Base-by-base conservation (phyloP, 37 sponge, comb jelly and placozoan genomes). In the Cliona cf. orientalis region DNA sequence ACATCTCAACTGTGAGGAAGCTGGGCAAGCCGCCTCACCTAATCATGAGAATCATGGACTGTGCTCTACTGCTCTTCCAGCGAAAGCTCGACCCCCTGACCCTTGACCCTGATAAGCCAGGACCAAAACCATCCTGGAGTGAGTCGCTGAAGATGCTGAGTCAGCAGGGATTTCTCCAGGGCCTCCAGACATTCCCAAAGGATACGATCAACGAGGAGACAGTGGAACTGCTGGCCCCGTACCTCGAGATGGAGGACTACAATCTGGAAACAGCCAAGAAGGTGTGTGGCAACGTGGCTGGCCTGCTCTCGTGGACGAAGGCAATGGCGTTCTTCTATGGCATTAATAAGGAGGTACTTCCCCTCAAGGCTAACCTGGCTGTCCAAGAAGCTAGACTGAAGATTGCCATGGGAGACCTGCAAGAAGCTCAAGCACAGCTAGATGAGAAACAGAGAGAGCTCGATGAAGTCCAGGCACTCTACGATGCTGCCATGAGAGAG, bases 31-130 rank as follows among this genome's bases (percentile, higher is more conserved):
- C 99, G 25, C 99, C 99, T 56, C 97, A 99, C 69, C 97, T 99
- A 55, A 99, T 99, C 87, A 94, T 94, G 99, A 69, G 99, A 40
- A 99, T 99, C 68, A 99, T 99, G 99, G 99, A 99, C 83, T 91
- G 91, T 81, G 95, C 86, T 1, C 60, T 91, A 45, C 67, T 99
- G 46, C 89, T 99, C 29, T 99, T 99, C 69, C 87, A 88, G 62
- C 89, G 89, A 58, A 81, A 67, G 62, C 71, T 99, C 35, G 93
- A 99, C 49, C 45, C 89, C 0, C 55, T 90, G 7, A 44, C 78
- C 22, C 71, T 74, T 23, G 99, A 99, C 57, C 99, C 91, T 17
- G 97, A 99, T 25, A 84, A 71, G 57, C 97, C 97, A 21, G 57
- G 90, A n/a, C 87, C 90, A 46, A 96, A 94, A 64, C 97, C 99